Evolutionary conservation across 2,113 vertebrate genomes (phyloP).

Genomic region (Cervus canadensis): DNA sequence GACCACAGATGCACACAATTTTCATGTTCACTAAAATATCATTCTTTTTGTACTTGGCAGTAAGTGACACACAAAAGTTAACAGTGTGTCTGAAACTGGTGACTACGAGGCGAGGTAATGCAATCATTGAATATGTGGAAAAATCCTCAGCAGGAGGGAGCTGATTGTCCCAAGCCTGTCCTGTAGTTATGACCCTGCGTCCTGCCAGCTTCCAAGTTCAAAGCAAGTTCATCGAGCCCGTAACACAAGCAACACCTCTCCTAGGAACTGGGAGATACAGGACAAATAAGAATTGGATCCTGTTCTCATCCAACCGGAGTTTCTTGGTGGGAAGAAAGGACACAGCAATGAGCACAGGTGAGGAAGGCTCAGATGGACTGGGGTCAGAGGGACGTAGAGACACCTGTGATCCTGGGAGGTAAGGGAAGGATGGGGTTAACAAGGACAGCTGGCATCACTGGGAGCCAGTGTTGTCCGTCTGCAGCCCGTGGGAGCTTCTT

Average conservation of each 20-base stretch:
- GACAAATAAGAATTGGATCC: fast-evolving
- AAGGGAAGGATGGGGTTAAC: fast-evolving
- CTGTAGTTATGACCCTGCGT: fast-evolving
- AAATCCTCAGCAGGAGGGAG: not conserved
- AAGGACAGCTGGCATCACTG: fast-evolving
- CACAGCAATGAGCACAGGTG: fast-evolving
- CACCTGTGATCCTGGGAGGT: fast-evolving
- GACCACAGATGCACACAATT: fast-evolving
- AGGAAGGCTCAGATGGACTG: fast-evolving
- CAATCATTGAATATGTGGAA: fast-evolving
- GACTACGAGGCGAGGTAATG: fast-evolving
- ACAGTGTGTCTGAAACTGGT: not conserved
- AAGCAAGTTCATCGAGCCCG: fast-evolving
- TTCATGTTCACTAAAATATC: too few relatives aligned
- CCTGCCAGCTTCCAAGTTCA: not conserved
- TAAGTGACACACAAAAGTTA: not conserved
- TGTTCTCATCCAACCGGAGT: fast-evolving
- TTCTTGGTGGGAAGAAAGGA: not conserved
- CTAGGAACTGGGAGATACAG: too few relatives aligned
- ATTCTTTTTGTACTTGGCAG: not conserved
- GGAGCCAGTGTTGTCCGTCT: fast-evolving
- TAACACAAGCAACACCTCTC: fast-evolving
- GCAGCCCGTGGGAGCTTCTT: not conserved
- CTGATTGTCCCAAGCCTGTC: fast-evolving
- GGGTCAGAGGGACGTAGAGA: fast-evolving